phyloP scores from a whole-genome alignment of 2,888 invertebrate genomes.

The Glaucopsyche alexis region DNA sequence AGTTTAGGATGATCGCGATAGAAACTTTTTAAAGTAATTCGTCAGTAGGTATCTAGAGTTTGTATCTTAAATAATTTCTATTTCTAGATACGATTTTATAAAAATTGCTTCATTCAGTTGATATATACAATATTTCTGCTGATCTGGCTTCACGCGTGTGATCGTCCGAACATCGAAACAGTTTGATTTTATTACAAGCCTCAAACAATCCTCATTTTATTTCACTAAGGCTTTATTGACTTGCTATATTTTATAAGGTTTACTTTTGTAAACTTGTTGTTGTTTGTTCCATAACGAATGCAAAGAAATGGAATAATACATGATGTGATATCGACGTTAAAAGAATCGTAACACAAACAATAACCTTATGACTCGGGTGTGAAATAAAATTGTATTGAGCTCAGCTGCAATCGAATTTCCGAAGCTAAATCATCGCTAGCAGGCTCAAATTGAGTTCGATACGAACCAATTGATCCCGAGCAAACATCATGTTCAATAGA shows the following conservation, averaged over 20 bases:
- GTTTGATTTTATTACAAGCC: not conserved
- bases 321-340: no score
- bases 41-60: no score
- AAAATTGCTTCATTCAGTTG: no score
- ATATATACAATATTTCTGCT: not conserved
- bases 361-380: not conserved
- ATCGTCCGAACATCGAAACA: not conserved
- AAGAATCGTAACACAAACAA: no score
- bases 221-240: not conserved
- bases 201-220: not conserved
- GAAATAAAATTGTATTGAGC: constrained; percentile 8
- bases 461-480: constrained; percentile 3
- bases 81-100: no score
- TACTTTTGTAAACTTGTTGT: no score
- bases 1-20: no score
- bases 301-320: no score
- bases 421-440: constrained; percentile 10
- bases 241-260: not conserved
- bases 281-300: no score
- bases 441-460: constrained; percentile 17
- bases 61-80: no score
- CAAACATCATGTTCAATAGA: not conserved
- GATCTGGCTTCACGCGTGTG: not conserved
- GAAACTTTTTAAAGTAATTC: no score
- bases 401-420: constrained; percentile 8